Evolutionary conservation across 2,888 invertebrate genomes (phyloP).

Genomic region (Eurytoma californica): DNA sequence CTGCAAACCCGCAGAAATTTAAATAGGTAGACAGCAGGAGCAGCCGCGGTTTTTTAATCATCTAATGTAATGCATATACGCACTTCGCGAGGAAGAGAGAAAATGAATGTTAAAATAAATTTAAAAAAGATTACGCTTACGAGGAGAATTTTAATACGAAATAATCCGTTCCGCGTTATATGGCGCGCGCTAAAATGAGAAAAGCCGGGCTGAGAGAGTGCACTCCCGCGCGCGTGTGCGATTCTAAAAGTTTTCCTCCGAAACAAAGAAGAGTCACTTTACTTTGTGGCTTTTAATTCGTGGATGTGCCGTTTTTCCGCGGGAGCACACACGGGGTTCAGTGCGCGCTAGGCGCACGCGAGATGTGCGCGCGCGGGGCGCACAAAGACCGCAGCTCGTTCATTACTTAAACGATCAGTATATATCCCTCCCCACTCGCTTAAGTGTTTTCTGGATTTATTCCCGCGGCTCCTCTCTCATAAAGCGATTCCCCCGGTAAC

Average conservation of each 20-base stretch:
- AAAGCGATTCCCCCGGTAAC: constrained; percentile 26
- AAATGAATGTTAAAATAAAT: neutral
- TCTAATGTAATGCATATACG: too few species aligned
- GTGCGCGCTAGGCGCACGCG: too few species aligned
- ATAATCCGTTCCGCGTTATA: neutral
- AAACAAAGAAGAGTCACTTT: constrained; percentile 42
- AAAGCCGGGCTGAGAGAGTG: neutral
- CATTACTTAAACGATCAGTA: constrained; percentile 45
- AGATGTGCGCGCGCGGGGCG: constrained; percentile 1
- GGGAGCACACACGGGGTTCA: constrained; percentile 18
- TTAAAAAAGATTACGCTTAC: neutral
- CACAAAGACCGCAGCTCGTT: constrained; percentile 32
- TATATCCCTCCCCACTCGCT: constrained; percentile 1
- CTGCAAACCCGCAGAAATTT: too few species aligned
- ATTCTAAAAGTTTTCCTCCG: constrained; percentile 37
- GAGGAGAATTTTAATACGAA: neutral
- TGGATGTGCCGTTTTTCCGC: constrained; percentile 34
- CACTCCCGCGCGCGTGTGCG: too few species aligned
- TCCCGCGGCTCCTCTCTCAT: constrained; percentile 10
- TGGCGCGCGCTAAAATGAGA: neutral
- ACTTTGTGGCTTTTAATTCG: constrained; percentile 37
- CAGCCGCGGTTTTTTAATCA: too few species aligned
- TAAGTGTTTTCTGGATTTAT: constrained; percentile 48
- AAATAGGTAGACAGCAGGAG: too few species aligned
- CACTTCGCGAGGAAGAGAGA: too few species aligned